phyloP scores from a whole-genome alignment of 2,113 vertebrate genomes.

The Gorsachius goisagi region DNA sequence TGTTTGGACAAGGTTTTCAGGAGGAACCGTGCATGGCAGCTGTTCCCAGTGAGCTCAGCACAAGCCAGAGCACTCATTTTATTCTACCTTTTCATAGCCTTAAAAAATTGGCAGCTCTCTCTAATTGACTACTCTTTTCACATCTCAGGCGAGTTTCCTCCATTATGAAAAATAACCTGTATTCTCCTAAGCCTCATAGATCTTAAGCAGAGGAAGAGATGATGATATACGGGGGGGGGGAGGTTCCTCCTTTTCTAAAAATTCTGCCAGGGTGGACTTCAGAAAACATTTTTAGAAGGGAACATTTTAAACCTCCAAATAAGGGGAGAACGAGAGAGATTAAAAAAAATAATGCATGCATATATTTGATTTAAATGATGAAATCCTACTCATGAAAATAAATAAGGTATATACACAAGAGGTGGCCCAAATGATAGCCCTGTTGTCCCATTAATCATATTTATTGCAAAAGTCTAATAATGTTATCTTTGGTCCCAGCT shows the following conservation, averaged over 20 bases:
- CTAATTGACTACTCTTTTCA: not conserved
- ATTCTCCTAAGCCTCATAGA: not conserved
- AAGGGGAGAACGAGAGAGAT: not conserved
- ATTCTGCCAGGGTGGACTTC: not conserved
- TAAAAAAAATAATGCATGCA: not conserved
- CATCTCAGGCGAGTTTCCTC: not conserved
- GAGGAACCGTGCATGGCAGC: not conserved
- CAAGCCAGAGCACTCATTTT: not conserved
- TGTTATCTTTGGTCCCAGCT: constrained; percentile 56
- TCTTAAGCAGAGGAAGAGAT: not conserved
- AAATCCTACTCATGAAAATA: not conserved
- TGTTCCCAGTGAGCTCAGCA: not conserved
- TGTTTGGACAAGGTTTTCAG: constrained; percentile 43
- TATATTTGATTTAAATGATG: not conserved
- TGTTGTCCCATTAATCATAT: constrained; percentile 27
- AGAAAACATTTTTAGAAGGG: not conserved
- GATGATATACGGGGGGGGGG: not conserved
- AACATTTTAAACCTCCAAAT: not conserved
- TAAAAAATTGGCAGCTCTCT: not conserved
- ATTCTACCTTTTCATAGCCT: not conserved
- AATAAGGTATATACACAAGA: not conserved
- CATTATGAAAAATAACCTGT: not conserved
- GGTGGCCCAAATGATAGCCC: not conserved
- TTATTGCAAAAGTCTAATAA: constrained; percentile 37
- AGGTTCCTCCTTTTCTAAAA: not conserved